Percentiles rank a stretch among this genome's conserved stretches.
These are phyloP conservation scores for Astropecten irregularis DNA, from an alignment of 53 echinoderm and acorn worm species.

Conservation along the genomic window DNA sequence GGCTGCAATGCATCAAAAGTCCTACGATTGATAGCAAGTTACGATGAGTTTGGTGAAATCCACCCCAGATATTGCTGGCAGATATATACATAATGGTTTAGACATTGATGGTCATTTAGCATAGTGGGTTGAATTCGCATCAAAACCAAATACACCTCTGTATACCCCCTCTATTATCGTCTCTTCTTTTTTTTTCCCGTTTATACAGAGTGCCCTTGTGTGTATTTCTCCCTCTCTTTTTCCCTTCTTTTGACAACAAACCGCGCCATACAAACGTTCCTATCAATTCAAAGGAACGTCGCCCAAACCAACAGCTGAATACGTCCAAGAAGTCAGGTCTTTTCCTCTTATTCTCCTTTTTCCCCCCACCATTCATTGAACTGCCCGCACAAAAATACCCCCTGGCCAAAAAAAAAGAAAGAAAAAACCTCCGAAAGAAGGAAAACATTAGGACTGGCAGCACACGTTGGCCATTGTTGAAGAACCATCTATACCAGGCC, in stretches of 20 bases:
- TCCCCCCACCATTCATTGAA: not conserved
- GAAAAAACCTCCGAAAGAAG: not conserved
- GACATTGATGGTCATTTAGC: too few species aligned
- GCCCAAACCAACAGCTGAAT: constrained; percentile 35
- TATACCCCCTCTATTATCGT: not conserved
- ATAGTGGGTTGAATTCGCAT: not conserved
- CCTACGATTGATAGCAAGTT: too few species aligned
- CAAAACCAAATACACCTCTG: not conserved
- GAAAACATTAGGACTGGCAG: not conserved
- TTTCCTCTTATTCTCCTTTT: not conserved
- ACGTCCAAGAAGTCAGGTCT: constrained; percentile 41
- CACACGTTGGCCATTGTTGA: constrained; percentile 37
- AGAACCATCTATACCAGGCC: constrained; percentile 26
- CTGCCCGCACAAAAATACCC: constrained; percentile 10
- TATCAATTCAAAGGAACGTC: too few species aligned
- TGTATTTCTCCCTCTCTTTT: not conserved
- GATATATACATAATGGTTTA: not conserved
- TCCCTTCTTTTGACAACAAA: not conserved
- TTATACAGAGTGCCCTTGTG: constrained; percentile 10
- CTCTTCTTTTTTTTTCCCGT: not conserved
- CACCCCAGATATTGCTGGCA: too few species aligned
- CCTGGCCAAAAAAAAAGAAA: constrained; percentile 7
- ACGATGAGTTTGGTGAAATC: too few species aligned
- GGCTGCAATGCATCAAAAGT: too few species aligned
- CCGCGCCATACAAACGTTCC: not conserved